Base-by-base conservation (phyloP, 1,140 invertebrate genomes). In the Riptortus pedestris region DNA sequence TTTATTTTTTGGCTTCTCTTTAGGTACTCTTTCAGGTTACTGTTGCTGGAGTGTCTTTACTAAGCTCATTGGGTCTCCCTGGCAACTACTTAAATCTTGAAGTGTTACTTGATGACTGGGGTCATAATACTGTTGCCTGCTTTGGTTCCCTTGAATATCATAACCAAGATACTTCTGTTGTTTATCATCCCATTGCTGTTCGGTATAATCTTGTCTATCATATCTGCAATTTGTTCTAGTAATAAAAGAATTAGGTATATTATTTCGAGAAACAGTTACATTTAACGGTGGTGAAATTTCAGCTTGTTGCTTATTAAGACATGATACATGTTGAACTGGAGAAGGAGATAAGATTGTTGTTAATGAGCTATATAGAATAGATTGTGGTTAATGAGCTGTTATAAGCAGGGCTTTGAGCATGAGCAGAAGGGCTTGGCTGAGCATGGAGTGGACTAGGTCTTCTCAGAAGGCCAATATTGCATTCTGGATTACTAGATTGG, bases 341-440 rank as follows among this genome's bases (percentile, higher is more conserved):
- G 77, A 78, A 12, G 85, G 85, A 16, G 84, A 86, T 51, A 84
- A 84, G 70, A 83, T 79, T 1, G 82, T 82, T 67, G 84, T 82
- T 82, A 87, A 83, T n/a, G n/a, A n/a, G n/a, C n/a, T n/a, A n/a
- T n/a, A n/a, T n/a, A 16, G 84, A 86, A 48, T 84, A 84, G 70
- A 83, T 79, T 2, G 82, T 82, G 67, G 84, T 82, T 82, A 87
- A 83, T 9, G 85, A 85, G 75, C 84, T 86, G 72, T 86, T 85
- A 72, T 87, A 87, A 20, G 83, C 85, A 22, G 85, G 85, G 76
- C 83, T 86, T 63, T 83, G 83, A 2, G 84, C 83, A 72, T 86
- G 84, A 45, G 82, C 81, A 22, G 85, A 69, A 0, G 79, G 80
- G 27, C 72, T 74, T 1, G 83, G 83, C 67, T 83, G 80, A 1